Evolutionary conservation across 23 tunicate genomes (phyloP).

Genomic region (Ciona savignyi): DNA sequence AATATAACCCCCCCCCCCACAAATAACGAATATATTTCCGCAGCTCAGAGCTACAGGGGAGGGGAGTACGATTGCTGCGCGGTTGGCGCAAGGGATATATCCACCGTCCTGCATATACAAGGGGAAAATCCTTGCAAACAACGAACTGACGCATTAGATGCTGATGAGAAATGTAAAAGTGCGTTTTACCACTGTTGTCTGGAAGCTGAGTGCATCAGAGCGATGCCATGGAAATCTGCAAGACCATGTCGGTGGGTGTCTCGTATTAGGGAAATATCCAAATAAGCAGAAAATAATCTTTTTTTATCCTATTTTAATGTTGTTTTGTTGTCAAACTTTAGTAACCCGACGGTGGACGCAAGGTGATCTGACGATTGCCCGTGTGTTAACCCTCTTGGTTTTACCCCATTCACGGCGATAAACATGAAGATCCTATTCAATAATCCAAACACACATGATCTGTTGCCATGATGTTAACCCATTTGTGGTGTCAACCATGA

Average conservation of each 20-base stretch:
- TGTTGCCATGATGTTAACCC: no score
- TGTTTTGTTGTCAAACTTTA: no score
- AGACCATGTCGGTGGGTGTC: slow-evolving; percentile 5
- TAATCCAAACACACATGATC: no score
- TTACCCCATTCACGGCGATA: no score
- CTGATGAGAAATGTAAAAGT: slow-evolving; percentile 8
- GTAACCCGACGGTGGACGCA: no score
- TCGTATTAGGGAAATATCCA: no score
- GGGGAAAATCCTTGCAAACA: slow-evolving; percentile 17
- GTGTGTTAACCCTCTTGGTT: no score
- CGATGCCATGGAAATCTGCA: not conserved
- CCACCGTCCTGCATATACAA: slow-evolving; percentile 9
- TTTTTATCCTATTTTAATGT: no score
- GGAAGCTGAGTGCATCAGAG: slow-evolving; percentile 24
- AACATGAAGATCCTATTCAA: no score
- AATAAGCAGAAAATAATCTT: no score
- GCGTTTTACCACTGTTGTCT: slow-evolving; percentile 43
- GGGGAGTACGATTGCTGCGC: slow-evolving; percentile 36
- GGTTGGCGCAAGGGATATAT: slow-evolving; percentile 41
- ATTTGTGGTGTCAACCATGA: no score
- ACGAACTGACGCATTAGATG: slow-evolving; percentile 9
- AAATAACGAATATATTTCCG: not conserved
- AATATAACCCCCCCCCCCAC: not conserved
- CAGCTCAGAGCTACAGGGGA: slow-evolving; percentile 6
- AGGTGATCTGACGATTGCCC: no score